Base-by-base conservation (phyloP, 2,888 invertebrate species). In the Aleiodes leptofemur region DNA sequence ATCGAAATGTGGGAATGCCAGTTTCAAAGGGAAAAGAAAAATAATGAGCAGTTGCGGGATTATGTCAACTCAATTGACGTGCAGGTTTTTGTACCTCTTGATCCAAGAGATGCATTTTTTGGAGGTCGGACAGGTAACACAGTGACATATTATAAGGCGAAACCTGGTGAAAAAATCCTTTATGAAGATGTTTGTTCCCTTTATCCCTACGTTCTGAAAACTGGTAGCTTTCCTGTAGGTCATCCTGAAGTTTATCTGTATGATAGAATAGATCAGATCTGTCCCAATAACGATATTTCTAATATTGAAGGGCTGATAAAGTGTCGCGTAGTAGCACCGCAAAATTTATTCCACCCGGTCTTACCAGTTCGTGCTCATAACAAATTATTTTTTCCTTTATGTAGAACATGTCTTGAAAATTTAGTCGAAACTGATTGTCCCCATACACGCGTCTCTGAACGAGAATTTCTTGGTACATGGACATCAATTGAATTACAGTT, bases 1-100 rank as follows among this genome's bases (percentile, higher is more conserved):
- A 57, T 57, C 4, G 57, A 57, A 57, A 57, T 57, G 29, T 57
- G 57, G 31, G 57, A 57, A 31, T 57, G 57, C 13, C 29, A 57
- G 11, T 57, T 57, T 13, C 7, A 31, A 29, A 29, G 57, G 13
- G 13, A 57, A 31, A 57, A 57, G 31, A 29, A 31, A 31, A 31
- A 29, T 31, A 31, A 57, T 57, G 4, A 8, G 0, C 2, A 11
- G 3, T 31, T 57, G 4, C 9, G 29, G 29, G 11, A 31, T 3
- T 57, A 29, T 29, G 31, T 57, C 5, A 31, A 57, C 31, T 29
- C 29, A 0, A 57, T 57, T 23, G 31, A 8, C 31, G 23, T 23
- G 23, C 23, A 23, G 23, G 23, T 23, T 23, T 23, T 23, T 23
- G 23, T 23, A 2, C 23, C 57, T 29, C 31, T 57, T 7, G n/a